These are phyloP conservation scores for Eudyptes chrysolophus DNA, from an alignment of 2,113 vertebrate genomes.

Conservation along the genomic window DNA sequence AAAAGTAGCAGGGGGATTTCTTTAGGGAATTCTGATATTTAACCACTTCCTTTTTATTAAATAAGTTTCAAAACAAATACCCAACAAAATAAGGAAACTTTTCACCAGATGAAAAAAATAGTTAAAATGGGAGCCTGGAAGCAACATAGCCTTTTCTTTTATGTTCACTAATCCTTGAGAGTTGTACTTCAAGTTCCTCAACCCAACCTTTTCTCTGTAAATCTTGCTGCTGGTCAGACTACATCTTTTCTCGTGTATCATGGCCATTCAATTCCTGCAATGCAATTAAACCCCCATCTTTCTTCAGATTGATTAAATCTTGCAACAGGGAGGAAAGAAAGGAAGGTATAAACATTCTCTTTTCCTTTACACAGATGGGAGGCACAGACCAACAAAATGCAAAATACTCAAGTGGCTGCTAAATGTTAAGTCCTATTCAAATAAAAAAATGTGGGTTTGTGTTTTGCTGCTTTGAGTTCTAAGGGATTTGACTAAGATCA, in stretches of 20 bases:
- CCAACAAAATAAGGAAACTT: background rate
- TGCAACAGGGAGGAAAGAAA: slow-evolving; percentile 27
- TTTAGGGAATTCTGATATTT: background rate
- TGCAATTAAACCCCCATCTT: slow-evolving; percentile 35
- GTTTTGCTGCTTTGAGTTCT: background rate
- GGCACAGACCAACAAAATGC: background rate
- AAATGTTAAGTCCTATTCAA: background rate
- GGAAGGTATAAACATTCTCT: slow-evolving; percentile 10
- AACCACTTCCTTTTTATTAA: background rate
- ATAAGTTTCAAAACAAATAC: background rate
- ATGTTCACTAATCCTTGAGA: background rate
- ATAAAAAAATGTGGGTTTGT: background rate
- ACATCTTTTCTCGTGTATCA: background rate
- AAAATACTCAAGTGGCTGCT: background rate
- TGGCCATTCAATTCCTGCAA: background rate
- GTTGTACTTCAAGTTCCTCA: background rate
- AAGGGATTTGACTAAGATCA: background rate
- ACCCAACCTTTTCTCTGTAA: background rate
- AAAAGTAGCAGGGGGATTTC: background rate
- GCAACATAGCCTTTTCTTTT: background rate
- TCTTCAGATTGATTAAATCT: slow-evolving; percentile 35
- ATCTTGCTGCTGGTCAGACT: background rate
- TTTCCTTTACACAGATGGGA: slow-evolving; percentile 34
- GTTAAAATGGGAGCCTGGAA: background rate
- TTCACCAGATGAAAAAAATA: background rate